A percentile compares a stretch with the other conserved stretches of the same genome.
Evolutionary conservation across 2,888 invertebrate genomes (phyloP).

Genomic region (Rapana venosa): DNA sequence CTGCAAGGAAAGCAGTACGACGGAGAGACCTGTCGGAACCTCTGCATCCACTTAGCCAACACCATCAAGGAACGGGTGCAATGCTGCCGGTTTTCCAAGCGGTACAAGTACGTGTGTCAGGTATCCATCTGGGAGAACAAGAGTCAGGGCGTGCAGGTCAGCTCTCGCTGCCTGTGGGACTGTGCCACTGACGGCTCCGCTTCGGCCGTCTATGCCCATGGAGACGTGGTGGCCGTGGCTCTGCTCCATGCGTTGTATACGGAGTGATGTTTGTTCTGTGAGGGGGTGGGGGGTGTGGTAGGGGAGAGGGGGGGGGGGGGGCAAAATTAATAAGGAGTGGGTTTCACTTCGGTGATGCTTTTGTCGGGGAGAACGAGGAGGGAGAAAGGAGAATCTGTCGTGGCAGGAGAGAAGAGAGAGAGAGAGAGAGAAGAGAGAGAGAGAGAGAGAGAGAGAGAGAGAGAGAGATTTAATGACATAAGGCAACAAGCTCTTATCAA

Average conservation of each 20-base stretch:
- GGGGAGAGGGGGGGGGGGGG: too few species aligned
- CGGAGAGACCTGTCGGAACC: background rate
- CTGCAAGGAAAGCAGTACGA: background rate
- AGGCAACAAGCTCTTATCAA: too few species aligned
- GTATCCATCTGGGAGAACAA: slow-evolving; percentile 66
- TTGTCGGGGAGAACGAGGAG: too few species aligned
- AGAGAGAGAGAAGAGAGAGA: background rate
- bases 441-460: background rate
- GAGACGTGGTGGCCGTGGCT: background rate
- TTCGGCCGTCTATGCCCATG: background rate
- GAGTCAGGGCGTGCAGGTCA: slow-evolving; percentile 65
- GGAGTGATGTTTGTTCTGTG: background rate
- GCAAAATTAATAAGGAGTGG: too few species aligned
- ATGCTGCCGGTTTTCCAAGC: background rate
- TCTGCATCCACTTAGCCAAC: background rate
- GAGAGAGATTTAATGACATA: too few species aligned
- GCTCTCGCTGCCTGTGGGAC: slow-evolving; percentile 70
- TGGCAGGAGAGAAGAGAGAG: too few species aligned
- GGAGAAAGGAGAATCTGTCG: too few species aligned
- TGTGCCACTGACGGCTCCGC: slow-evolving; percentile 47
- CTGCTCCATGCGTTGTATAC: background rate
- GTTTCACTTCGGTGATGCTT: too few species aligned
- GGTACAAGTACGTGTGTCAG: background rate
- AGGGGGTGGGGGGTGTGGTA: too few species aligned
- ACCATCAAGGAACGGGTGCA: background rate